Evolutionary conservation across 2,113 vertebrate genomes (phyloP), one percentile per base, ranked within the genome.

Genomic region (Podarcis raffonei): DNA sequence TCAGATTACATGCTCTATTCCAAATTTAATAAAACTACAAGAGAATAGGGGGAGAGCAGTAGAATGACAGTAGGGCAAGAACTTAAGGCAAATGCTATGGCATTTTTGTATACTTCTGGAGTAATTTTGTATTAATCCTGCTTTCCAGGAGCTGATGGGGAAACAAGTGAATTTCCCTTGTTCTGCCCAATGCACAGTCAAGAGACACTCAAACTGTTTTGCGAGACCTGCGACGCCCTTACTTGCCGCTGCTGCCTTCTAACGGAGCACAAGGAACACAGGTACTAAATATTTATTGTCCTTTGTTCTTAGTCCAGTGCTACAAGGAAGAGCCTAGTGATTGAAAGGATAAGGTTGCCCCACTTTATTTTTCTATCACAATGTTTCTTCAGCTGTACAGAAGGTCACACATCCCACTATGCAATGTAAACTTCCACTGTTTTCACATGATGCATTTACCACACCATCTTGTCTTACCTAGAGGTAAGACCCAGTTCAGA

Each of bases 251-350:
- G 94, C 92, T 98, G 97, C 92, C 95, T 97, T 20, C 93, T 97
- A 93, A 76, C 93, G 25, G 96, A 97, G 27, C 97, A 98, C 91
- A 97, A 96, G 82, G 97, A 98, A 2, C 97, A 98, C 95, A 97
- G 97, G 97, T 98, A 91, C 53, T n/a, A 72, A 86, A 72, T 8
- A 0, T 1, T 5, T 12, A 12, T 7, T 74, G 18, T 27, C 59
- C 2, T 1, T 80, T 59, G 77, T 59, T 8, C 27, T 69, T 25
- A 57, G 22, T 20, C 59, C 35, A 72, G 48, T 35, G 75, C 20
- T n/a, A 15, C 3, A 30, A 23, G 22, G 76, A 39, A 53, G 66
- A 62, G 6, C 8, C 7, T 12, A 77, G 9, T 2, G 30, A 3
- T 7, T 13, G 16, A 2, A 74, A n/a, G 0, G 1, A 12, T 39